Percentiles rank a stretch among this genome's conserved stretches.
Conservation (phyloP, 2,113 vertebrate species). For the Aspiorhynchus laticeps region DNA sequence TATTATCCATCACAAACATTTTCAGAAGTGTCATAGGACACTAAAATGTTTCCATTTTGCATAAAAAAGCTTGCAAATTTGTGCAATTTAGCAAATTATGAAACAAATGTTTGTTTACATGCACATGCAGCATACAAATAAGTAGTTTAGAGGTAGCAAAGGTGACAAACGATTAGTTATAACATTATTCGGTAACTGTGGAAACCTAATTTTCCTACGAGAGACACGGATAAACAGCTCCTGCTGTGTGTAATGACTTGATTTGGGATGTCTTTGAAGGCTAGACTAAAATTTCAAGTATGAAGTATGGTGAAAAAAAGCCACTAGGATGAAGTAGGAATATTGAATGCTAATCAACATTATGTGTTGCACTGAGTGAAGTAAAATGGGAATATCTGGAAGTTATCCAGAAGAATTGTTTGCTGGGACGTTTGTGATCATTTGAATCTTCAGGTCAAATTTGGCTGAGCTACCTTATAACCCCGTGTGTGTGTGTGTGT, state of each 20-base stretch:
- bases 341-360: background rate
- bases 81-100: background rate
- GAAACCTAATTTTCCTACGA: background rate
- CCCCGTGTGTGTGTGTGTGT: slow-evolving; percentile 4
- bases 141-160: slow-evolving; percentile 9
- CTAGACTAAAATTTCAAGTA: background rate
- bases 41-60: background rate
- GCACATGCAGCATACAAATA: slow-evolving; percentile 8
- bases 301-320: background rate
- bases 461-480: background rate
- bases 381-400: background rate
- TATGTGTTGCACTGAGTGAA: background rate
- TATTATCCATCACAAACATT: background rate
- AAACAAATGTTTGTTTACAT: slow-evolving; percentile 13
- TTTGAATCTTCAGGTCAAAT: background rate
- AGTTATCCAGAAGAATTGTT: background rate
- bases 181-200: background rate
- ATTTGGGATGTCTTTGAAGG: background rate
- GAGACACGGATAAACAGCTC: background rate
- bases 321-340: background rate
- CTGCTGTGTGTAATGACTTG: background rate
- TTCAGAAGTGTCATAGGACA: background rate
- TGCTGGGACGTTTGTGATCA: background rate
- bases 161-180: background rate
- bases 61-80: background rate